Conservation (phyloP, 2,113 vertebrate species). For the Corapipo altera region DNA sequence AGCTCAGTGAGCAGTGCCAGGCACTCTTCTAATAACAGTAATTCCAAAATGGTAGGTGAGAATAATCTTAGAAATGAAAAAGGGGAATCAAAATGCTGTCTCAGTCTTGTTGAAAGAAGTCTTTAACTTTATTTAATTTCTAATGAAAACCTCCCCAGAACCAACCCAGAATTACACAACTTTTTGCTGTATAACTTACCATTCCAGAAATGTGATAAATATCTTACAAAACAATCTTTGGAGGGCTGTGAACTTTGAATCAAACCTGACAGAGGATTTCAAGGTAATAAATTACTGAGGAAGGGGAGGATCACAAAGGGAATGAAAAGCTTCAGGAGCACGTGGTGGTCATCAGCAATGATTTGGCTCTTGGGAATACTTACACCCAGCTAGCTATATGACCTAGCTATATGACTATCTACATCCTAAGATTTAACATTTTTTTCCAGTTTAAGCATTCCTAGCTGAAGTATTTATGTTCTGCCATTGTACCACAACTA, state of each 20-base stretch:
- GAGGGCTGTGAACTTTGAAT: background rate
- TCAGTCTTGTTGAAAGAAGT: background rate
- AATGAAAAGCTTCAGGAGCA: background rate
- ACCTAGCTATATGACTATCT: background rate
- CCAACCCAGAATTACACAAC: background rate
- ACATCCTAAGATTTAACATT: background rate
- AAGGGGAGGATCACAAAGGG: background rate
- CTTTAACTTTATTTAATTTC: background rate
- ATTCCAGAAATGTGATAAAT: background rate
- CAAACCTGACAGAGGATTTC: background rate
- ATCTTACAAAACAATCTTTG: background rate
- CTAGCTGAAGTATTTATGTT: background rate
- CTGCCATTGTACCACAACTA: background rate
- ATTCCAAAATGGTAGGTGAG: background rate
- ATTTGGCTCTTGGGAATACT: background rate
- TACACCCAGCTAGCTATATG: background rate
- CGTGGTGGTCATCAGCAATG: background rate
- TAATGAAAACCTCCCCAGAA: background rate
- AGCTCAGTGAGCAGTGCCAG: background rate
- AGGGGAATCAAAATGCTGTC: background rate
- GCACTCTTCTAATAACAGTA: slow-evolving; percentile 25
- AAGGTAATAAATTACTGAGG: background rate
- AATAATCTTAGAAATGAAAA: slow-evolving; percentile 7
- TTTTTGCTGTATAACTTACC: background rate
- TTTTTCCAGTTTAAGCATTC: background rate